These are phyloP conservation scores for Oithona nana DNA, from an alignment of 2,888 invertebrate genomes.

Conservation along the genomic window DNA sequence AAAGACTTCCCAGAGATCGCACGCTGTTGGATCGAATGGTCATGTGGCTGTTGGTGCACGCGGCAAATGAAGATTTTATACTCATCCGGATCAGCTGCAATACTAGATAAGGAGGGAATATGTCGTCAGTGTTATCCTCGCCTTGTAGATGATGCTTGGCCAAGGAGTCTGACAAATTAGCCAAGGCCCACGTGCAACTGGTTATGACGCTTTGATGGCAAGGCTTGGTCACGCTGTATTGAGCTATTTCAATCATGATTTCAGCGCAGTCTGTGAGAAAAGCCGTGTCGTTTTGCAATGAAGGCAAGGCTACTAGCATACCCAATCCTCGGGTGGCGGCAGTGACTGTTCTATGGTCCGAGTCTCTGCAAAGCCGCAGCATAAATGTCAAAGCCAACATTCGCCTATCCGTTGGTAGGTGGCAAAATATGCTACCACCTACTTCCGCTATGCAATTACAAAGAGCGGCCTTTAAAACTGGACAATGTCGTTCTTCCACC, in stretches of 20 bases:
- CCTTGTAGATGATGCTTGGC: not conserved
- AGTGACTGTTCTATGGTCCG: not conserved
- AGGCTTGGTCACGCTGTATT: not conserved
- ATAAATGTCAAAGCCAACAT: not conserved
- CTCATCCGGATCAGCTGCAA: not conserved
- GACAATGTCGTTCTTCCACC: not conserved
- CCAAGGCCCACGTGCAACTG: conserved; percentile 1
- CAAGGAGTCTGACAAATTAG: not conserved
- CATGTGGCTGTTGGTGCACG: conserved; percentile 1
- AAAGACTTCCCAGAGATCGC: not conserved
- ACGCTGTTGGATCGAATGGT: conserved; percentile 1
- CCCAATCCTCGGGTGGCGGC: not conserved
- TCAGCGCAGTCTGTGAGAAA: not conserved
- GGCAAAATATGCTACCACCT: not conserved
- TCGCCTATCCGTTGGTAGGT: not conserved
- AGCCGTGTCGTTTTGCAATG: not conserved
- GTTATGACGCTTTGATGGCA: not conserved
- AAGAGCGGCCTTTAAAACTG: conserved; percentile 4
- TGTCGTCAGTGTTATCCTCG: not conserved
- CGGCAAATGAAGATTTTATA: not conserved
- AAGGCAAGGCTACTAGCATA: not conserved
- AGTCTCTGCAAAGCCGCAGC: not conserved
- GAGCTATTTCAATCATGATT: not conserved
- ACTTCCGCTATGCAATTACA: not conserved
- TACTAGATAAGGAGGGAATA: conserved; percentile 1